A percentile compares a stretch with the other conserved stretches of the same genome.
phyloP scores from a whole-genome alignment of 2,797 vertebrate species.

The Dryobates pubescens region DNA sequence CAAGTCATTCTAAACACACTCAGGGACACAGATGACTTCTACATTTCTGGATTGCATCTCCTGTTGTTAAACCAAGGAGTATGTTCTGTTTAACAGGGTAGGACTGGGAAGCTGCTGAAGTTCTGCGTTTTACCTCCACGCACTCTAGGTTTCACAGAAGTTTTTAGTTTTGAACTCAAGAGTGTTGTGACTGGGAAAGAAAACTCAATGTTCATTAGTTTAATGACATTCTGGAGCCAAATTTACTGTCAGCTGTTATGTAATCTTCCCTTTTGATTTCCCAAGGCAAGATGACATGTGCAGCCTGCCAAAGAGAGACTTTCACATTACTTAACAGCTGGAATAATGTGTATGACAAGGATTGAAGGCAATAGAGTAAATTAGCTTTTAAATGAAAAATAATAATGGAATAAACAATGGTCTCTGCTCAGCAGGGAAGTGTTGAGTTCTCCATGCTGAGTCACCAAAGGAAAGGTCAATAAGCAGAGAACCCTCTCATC shows the following conservation, averaged over 20 bases:
- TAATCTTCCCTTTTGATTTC: slow-evolving; percentile 67
- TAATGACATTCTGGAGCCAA: slow-evolving; percentile 72
- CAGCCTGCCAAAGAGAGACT: slow-evolving; percentile 66
- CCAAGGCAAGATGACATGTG: slow-evolving; percentile 62
- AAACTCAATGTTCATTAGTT: slow-evolving; percentile 46
- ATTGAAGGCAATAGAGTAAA: slow-evolving; percentile 52
- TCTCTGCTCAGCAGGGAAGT: slow-evolving; percentile 17
- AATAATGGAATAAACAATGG: slow-evolving; percentile 45
- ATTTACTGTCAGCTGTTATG: slow-evolving; percentile 64
- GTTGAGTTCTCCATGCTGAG: slow-evolving; percentile 45
- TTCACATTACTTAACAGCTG: slow-evolving; percentile 59
- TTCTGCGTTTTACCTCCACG: not conserved
- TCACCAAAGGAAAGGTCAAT: slow-evolving; percentile 57
- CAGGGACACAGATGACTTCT: not conserved
- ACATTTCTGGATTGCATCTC: not conserved
- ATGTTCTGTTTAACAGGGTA: not conserved
- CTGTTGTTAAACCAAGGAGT: not conserved
- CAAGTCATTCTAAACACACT: not conserved
- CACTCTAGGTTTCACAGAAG: slow-evolving; percentile 4
- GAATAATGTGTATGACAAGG: slow-evolving; percentile 37
- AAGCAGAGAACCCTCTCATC: slow-evolving; percentile 20
- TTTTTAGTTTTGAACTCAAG: slow-evolving; percentile 12
- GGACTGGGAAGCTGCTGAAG: not conserved
- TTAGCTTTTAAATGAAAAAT: slow-evolving; percentile 66
- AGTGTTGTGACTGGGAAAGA: slow-evolving; percentile 33